phyloP scores from a whole-genome alignment of 1,140 invertebrate species.

The Hylaeus volcanicus region DNA sequence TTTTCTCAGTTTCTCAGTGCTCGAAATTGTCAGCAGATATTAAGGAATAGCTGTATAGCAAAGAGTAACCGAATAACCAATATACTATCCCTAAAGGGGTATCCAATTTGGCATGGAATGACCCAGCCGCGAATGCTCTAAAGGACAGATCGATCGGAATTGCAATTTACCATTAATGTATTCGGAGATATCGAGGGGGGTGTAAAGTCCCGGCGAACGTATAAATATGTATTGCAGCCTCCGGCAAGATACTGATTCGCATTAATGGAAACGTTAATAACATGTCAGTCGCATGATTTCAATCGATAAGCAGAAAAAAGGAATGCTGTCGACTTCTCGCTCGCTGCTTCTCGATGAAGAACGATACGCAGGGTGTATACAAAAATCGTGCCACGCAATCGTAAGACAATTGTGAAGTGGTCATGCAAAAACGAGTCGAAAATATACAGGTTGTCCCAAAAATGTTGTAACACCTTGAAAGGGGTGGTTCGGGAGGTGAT shows the following conservation, averaged over 20 bases:
- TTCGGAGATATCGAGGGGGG: background rate
- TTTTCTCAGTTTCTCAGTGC: too few species aligned
- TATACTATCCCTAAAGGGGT: too few species aligned
- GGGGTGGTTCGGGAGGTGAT: too few species aligned
- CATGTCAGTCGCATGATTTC: background rate
- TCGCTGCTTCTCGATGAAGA: background rate
- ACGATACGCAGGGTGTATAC: background rate
- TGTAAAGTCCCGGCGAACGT: background rate
- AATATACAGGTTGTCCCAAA: too few species aligned
- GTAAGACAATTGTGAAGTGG: too few species aligned
- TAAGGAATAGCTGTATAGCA: too few species aligned
- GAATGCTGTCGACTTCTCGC: background rate
- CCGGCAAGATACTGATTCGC: background rate
- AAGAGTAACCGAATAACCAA: too few species aligned
- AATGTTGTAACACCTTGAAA: too few species aligned
- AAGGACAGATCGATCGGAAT: background rate
- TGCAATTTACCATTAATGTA: background rate
- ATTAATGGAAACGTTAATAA: background rate
- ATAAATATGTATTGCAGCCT: background rate
- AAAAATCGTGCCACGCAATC: too few species aligned
- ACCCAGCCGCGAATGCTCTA: background rate
- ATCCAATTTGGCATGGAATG: too few species aligned
- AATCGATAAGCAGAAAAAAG: background rate
- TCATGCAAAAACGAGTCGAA: too few species aligned
- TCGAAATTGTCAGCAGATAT: too few species aligned